phyloP scores from a whole-genome alignment of 2,113 vertebrate species.

The Pseudonaja textilis region DNA sequence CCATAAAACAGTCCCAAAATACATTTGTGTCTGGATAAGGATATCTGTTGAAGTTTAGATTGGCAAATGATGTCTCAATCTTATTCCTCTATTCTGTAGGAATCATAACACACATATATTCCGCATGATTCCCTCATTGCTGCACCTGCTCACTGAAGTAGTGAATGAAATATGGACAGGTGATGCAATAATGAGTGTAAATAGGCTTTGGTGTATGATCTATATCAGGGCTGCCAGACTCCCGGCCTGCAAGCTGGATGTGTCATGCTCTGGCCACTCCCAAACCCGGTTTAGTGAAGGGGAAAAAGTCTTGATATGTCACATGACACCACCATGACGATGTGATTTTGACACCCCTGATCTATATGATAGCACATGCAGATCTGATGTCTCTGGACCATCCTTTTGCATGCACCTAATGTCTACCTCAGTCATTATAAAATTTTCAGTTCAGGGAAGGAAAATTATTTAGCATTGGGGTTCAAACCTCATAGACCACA shows the following conservation, averaged over 20 bases:
- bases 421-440: background rate
- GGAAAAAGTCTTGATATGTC: too few relatives aligned
- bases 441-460: background rate
- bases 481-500: background rate
- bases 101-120: background rate
- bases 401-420: background rate
- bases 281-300: too few relatives aligned
- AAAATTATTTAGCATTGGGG: background rate
- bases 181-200: background rate
- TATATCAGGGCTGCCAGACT: too few relatives aligned
- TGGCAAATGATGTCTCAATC: background rate
- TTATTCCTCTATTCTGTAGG: background rate
- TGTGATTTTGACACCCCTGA: too few relatives aligned
- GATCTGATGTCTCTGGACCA: background rate
- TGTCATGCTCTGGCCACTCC: too few relatives aligned
- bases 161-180: background rate
- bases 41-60: background rate
- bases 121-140: background rate
- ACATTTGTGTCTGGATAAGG: background rate
- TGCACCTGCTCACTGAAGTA: background rate
- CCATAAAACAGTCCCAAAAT: background rate
- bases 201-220: background rate
- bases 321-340: too few relatives aligned
- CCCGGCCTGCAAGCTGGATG: too few relatives aligned
- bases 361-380: background rate